A percentile compares a stretch with the other conserved stretches of the same genome.
Evolutionary conservation across 2,113 vertebrate species (phyloP).

Genomic region (Pipra filicauda): DNA sequence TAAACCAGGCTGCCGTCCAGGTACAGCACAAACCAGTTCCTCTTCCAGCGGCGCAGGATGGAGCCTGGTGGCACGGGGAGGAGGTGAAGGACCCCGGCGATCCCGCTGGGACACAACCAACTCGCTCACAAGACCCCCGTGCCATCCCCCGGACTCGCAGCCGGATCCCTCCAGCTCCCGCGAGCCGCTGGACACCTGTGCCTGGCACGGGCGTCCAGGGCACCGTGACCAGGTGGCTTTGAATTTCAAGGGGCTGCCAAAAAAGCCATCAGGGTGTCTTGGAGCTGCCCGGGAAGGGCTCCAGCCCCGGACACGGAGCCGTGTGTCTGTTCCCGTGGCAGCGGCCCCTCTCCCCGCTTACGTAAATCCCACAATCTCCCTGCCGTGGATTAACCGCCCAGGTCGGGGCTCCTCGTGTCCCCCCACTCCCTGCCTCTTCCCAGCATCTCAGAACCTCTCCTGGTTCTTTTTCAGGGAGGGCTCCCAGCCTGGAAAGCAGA

Average conservation of each 20-base stretch:
- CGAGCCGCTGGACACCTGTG: fast-evolving
- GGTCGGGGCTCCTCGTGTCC: fast-evolving
- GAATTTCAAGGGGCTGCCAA: neutral
- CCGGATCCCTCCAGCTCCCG: fast-evolving
- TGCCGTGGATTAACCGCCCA: neutral
- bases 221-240: neutral
- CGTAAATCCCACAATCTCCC: neutral
- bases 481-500: neutral
- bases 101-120: fast-evolving
- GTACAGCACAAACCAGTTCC: slow-evolving; percentile 96
- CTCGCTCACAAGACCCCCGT: fast-evolving
- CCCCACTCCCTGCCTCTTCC: neutral
- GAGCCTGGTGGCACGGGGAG: slow-evolving; percentile 65
- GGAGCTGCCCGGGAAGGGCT: neutral
- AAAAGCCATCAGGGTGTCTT: neutral
- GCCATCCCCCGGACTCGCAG: fast-evolving
- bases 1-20: slow-evolving; percentile 90
- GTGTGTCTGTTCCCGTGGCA: neutral
- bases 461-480: fast-evolving
- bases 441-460: fast-evolving
- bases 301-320: neutral
- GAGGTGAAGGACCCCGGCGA: fast-evolving
- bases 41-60: slow-evolving; percentile 91
- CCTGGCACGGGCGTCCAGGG: fast-evolving
- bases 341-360: neutral